These are phyloP conservation scores for Rhamnusium bicolor DNA, from an alignment of 2,888 invertebrate genomes.

Conservation along the genomic window DNA sequence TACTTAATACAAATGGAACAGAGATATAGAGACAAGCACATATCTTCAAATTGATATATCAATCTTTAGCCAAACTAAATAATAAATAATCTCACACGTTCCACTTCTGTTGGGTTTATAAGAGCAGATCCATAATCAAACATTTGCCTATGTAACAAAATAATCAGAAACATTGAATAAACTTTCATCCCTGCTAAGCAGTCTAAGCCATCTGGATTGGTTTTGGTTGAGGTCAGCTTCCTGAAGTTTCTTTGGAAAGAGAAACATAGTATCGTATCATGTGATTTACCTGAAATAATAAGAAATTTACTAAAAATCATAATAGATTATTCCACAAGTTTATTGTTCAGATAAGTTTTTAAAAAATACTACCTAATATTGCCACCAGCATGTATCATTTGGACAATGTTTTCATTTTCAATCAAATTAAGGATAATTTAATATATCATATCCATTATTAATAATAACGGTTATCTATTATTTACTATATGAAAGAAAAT, in stretches of 20 bases:
- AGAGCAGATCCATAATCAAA: conserved; percentile 63
- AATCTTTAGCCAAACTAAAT: neutral
- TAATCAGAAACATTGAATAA: conserved; percentile 62
- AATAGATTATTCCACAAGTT: neutral
- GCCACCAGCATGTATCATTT: too few relatives aligned
- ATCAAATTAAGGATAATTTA: too few relatives aligned
- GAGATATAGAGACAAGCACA: too few relatives aligned
- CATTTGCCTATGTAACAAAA: conserved; percentile 64
- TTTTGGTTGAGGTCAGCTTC: conserved; percentile 54
- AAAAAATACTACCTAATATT: too few relatives aligned
- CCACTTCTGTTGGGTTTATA: conserved; percentile 60
- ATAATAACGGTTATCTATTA: too few relatives aligned
- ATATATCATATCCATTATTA: too few relatives aligned
- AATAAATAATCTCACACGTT: conserved; percentile 55
- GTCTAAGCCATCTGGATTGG: conserved; percentile 57
- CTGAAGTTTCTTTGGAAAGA: conserved; percentile 59
- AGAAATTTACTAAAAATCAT: neutral
- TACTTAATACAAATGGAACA: too few relatives aligned
- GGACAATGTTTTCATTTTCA: too few relatives aligned
- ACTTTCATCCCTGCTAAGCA: conserved; percentile 64
- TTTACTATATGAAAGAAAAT: too few relatives aligned
- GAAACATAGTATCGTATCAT: conserved; percentile 58
- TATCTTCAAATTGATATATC: too few relatives aligned
- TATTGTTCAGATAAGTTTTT: too few relatives aligned
- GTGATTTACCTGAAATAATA: conserved; percentile 53